Evolutionary conservation across 2,797 vertebrate genomes (phyloP).

Genomic region (Pseudochaenichthys georgianus): DNA sequence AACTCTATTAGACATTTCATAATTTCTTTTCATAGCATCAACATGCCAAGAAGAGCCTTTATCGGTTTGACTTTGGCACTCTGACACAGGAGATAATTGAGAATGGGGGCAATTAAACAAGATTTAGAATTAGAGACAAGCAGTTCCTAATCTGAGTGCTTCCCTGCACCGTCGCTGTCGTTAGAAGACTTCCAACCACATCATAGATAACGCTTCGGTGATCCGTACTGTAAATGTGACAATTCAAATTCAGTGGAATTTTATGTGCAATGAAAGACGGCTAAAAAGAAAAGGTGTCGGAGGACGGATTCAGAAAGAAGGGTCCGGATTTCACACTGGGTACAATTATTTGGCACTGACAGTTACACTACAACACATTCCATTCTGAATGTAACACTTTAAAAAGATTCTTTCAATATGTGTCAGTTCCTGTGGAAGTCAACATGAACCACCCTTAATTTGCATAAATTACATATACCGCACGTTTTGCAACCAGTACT

Average conservation of each 20-base stretch:
- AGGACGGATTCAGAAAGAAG: not conserved
- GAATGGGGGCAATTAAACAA: constrained; percentile 50
- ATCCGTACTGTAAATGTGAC: constrained; percentile 16
- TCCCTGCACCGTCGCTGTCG: not conserved
- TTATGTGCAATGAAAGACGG: constrained; percentile 8
- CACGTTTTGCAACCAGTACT: not conserved
- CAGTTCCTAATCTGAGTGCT: constrained; percentile 38
- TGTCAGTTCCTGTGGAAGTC: not conserved
- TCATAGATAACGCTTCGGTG: not conserved
- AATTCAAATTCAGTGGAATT: constrained; percentile 10
- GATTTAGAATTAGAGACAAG: constrained; percentile 54
- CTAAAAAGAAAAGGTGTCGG: not conserved
- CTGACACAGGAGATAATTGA: constrained; percentile 50
- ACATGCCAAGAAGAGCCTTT: constrained; percentile 31
- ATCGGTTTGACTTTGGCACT: constrained; percentile 51
- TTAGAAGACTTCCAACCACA: not conserved
- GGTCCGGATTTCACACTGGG: not conserved
- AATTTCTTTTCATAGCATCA: constrained; percentile 26
- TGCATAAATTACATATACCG: no score
- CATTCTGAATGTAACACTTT: not conserved
- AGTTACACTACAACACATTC: not conserved
- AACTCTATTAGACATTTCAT: constrained; percentile 21
- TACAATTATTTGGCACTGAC: no score
- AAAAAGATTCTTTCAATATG: not conserved
- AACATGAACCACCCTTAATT: not conserved